Evolutionary conservation across 2,888 invertebrate genomes (phyloP).

Genomic region (Cetonia aurata): DNA sequence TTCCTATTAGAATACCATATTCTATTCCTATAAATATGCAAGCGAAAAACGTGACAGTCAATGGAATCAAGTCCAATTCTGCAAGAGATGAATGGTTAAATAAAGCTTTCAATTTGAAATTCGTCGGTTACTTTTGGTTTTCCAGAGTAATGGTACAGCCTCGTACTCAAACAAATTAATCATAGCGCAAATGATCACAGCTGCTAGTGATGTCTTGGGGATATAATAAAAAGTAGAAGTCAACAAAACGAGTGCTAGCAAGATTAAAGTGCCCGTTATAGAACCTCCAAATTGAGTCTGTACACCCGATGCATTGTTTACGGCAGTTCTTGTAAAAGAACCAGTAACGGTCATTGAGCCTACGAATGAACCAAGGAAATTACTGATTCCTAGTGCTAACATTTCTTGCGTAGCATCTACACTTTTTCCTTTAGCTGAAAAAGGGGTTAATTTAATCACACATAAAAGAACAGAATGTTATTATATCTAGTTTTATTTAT

Average conservation of each 20-base stretch:
- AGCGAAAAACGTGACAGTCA: constrained; percentile 70
- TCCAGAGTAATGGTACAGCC: constrained; percentile 79
- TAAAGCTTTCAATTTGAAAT: neutral
- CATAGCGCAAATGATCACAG: constrained; percentile 92
- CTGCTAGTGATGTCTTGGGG: constrained; percentile 87
- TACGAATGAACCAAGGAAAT: constrained; percentile 84
- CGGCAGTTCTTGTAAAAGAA: constrained; percentile 88
- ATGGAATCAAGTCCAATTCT: constrained; percentile 73
- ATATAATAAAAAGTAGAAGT: constrained; percentile 87
- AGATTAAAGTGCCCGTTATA: constrained; percentile 80
- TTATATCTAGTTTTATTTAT: neutral
- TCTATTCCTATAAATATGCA: constrained; percentile 74
- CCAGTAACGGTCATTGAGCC: constrained; percentile 90
- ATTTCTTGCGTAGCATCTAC: constrained; percentile 93
- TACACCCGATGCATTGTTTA: constrained; percentile 92
- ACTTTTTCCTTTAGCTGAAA: constrained; percentile 77
- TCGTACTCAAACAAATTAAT: constrained; percentile 83
- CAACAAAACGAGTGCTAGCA: constrained; percentile 83
- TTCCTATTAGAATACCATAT: constrained; percentile 75
- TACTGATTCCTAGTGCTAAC: constrained; percentile 86
- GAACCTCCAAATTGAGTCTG: constrained; percentile 85
- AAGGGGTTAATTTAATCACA: constrained; percentile 44
- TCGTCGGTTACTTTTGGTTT: constrained; percentile 78
- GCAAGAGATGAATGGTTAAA: constrained; percentile 52
- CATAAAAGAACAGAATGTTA: too few relatives aligned